These are phyloP conservation scores for Omphaloscelis lunosa DNA, from an alignment of 2,888 invertebrate species.

Conservation along the genomic window DNA sequence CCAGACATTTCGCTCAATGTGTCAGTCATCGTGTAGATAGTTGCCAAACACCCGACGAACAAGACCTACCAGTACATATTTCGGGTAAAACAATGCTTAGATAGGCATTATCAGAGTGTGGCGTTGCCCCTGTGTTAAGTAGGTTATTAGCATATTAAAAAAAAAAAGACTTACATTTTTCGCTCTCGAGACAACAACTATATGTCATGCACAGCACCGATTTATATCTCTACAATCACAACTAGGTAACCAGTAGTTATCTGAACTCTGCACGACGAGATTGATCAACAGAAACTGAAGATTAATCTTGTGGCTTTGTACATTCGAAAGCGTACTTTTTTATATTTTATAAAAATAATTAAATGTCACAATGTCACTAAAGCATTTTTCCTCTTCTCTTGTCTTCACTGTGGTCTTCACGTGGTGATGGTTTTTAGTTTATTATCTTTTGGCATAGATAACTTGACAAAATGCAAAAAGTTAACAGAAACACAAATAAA, in stretches of 20 bases:
- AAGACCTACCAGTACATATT: background rate
- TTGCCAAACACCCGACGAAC: too few relatives aligned
- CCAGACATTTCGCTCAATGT: background rate
- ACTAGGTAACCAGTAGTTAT: background rate
- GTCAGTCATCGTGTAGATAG: background rate
- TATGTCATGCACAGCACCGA: background rate
- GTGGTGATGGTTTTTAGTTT: background rate
- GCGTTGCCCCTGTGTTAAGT: background rate
- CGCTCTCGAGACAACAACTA: background rate
- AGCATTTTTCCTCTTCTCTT: background rate
- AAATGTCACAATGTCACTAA: background rate
- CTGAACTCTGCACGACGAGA: background rate
- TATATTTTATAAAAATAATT: background rate
- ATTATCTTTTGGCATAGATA: conserved; percentile 1
- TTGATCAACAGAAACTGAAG: background rate
- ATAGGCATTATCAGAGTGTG: background rate
- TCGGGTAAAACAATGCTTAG: background rate
- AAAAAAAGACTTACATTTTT: background rate
- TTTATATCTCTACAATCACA: background rate
- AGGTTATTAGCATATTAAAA: background rate
- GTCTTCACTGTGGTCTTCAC: background rate
- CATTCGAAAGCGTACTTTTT: background rate
- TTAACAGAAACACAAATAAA: background rate
- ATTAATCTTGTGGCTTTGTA: background rate
- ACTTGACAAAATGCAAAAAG: background rate